Evolutionary conservation across 2,797 vertebrate species (phyloP), one percentile per base, ranked within the genome.

Genomic region (Cyprinodon diabolis): DNA sequence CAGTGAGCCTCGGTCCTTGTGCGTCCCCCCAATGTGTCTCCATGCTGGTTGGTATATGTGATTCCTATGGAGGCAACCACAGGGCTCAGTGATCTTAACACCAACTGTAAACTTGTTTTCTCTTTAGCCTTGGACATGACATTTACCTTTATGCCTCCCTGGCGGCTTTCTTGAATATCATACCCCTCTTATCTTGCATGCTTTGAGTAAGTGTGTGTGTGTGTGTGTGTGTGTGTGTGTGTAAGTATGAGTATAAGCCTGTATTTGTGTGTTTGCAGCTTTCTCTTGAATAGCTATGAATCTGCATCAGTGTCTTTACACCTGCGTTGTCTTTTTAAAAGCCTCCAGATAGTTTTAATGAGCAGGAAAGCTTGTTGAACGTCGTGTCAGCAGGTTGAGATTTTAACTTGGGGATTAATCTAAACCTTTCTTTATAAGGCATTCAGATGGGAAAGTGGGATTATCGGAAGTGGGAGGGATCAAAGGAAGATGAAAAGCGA

Each of bases 81-180:
- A 75, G 82, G 63, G 71, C 84, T 79, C 86, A 58, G 80, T 89
- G 91, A 92, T 93, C 87, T 92, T 78, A 85, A 90, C 90, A 80
- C 78, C 85, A 55, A 86, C 75, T 68, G 83, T 81, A 87, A 90
- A 84, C 85, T 87, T 92, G 89, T 91, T 92, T 91, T 91, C 85
- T 87, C 84, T 92, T 92, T 91, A 91, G 87, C 92, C 89, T 83
- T 11, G 77, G 87, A 83, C 85, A 35, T 94, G 93, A 92, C 91
- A 92, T 94, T 93, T 91, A 90, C 82, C 90, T 88, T 81, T 72
- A 58, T 35, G 82, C 75, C 69, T 89, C 89, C 86, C 84, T 75
- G 84, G 84, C 13, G 79, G n/a, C 73, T 56, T 79, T 74, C 76
- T 66, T 57, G 83, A 86, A 84, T 92, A 89, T 88, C 84, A 82